Evolutionary conservation across 1,140 invertebrate species (phyloP), one percentile per base, ranked within the genome.

Genomic region (Pseudobourletiella spinata): DNA sequence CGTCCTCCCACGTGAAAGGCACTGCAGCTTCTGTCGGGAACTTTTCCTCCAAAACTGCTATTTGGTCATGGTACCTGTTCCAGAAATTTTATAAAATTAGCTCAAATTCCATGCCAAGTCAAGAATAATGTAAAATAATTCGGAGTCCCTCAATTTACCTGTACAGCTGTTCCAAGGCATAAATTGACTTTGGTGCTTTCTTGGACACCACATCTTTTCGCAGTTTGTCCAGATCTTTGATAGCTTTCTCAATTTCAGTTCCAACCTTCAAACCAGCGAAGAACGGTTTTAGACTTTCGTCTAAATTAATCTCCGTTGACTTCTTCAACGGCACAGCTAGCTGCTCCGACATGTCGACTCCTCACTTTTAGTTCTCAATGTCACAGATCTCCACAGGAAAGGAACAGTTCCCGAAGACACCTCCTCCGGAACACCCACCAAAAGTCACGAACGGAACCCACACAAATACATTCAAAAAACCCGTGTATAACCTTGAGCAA

Each of bases 1-100:
- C 95, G 86, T 98, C 94, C 76, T 96, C 95, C 95, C 96, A 99
- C 76, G 98, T 98, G 73, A 99, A 99, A 24, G 91, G 79, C 72
- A 89, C 91, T 66, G 90, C 83, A 73, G 90, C 91, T 66, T 90
- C 83, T 3, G 91, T 82, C 11, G 95, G 91, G 64, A 98, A 85
- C 78, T 98, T 99, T 29, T 82, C 81, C 77, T 98, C 92, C 71
- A 99, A 79, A 4, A 88, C 85, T 66, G 82, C 83, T 16, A 99
- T 77, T 75, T 98, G 94, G 80, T 99, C 96, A 82, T 96, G 95
- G 76, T 99, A 99, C 70, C 95, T 95, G 74, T n/a, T 79, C 78
- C 61, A 56, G 56, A 70, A 43, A 59, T 50, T 4, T 39, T n/a
- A 35, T 16, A 15, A 22, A 61, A 32, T 1, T 18, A 14, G 35